These are phyloP conservation scores for Poecile montanus DNA, from an alignment of 2,797 vertebrate species.

Conservation along the genomic window DNA sequence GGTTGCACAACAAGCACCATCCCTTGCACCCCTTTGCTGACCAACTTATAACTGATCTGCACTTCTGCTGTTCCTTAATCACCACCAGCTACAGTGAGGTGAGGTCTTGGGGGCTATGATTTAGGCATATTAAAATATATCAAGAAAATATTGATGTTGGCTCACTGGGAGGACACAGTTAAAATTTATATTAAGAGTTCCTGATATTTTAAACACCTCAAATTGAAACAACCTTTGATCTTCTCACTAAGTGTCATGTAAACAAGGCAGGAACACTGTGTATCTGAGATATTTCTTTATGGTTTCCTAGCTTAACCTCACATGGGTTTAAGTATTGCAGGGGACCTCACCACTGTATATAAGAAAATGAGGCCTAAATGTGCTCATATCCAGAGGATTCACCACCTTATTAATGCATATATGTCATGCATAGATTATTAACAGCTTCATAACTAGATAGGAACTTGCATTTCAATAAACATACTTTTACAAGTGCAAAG, in stretches of 20 bases:
- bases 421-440: conserved; percentile 65
- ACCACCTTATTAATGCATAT: conserved; percentile 31
- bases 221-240: neutral
- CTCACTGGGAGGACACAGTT: neutral
- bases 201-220: neutral
- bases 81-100: fast-evolving
- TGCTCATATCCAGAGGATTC: neutral
- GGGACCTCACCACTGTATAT: neutral
- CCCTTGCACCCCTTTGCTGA: conserved; percentile 37
- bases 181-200: neutral
- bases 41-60: conserved; percentile 14
- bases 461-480: conserved; percentile 65
- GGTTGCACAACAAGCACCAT: conserved; percentile 11
- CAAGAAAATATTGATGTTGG: neutral
- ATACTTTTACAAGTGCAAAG: conserved; percentile 61
- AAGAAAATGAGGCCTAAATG: conserved; percentile 15
- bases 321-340: neutral
- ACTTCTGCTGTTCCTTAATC: neutral
- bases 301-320: conserved; percentile 18
- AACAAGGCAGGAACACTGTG: neutral
- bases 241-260: neutral
- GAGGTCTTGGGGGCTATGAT: neutral
- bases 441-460: conserved; percentile 61
- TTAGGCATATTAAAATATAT: neutral
- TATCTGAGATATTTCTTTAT: neutral